Evolutionary conservation across 2,797 vertebrate species (phyloP), one percentile per base, ranked within the genome.

Genomic region (Corythornis leucogaster): DNA sequence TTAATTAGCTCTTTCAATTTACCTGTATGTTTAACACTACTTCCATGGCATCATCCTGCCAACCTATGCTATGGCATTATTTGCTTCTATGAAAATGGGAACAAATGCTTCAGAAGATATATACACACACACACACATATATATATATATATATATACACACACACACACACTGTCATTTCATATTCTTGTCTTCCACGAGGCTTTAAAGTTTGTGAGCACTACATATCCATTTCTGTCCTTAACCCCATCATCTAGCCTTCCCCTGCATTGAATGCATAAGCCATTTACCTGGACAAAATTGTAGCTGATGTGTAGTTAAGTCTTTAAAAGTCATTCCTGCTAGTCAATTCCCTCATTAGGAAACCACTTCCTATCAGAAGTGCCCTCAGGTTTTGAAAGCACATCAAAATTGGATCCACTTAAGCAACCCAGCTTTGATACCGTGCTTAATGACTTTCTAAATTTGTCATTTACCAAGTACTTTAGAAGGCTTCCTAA

Each of bases 371-470:
- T 96, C 76, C 80, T 80, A 84, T 80, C 85, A 77, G 80, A 96
- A 97, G 95, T 89, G 90, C 81, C 71, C 91, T 89, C 62, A 91
- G 80, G 87, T 96, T 96, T 97, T 94, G 92, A 96, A 90, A 85
- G 90, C 92, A 88, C 93, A 95, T 95, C 91, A 96, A 96, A 94
- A 94, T 89, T 95, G 92, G 88, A 96, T 96, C 85, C 92, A 95
- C 93, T 95, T 94, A 95, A 95, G 90, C 70, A 92, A 93, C 64
- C 0, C 15, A 91, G 92, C 83, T 96, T 93, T 96, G 90, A 95
- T 94, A 94, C 80, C 33, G 71, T 16, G 68, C 80, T 93, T 96
- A 96, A 97, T 95, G 93, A 95, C 87, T 95, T 96, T 95, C 92
- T 92, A 95, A 94, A 94, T 94, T 86, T 92, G 78, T 91, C 93